Evolutionary conservation across 2,888 invertebrate genomes (phyloP), one percentile per base, ranked within the genome.

Genomic region (Drosophila phalerata): DNA sequence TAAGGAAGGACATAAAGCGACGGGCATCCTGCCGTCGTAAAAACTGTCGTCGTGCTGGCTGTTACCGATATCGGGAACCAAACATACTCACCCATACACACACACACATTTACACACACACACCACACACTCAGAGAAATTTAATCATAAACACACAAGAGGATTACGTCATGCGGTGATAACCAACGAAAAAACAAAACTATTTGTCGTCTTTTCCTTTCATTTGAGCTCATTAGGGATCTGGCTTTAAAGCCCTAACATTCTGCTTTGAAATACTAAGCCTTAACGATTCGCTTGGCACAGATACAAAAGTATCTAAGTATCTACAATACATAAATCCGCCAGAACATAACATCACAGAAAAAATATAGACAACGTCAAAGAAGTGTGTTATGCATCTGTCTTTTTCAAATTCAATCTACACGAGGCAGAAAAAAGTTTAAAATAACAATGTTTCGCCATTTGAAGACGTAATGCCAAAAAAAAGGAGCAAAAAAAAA

Each of bases 1-100:
- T 89, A 83, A 78, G 86, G 73, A 80, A 85, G 78, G 79, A 87
- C 83, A 85, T 89, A 85, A 85, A 88, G 79, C 78, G 81, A 83
- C 84, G 69, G 88, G 79, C 89, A 85, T 85, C 89, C 89, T 88
- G 85, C 45, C 81, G 48, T 65, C 84, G 89, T 84, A 88, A 84
- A 84, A 84, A 87, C 79, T 88, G 89, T 87, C 84, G 84, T 79
- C 84, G 68, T 51, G 58, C 69, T 89, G 85, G 79, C 85, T 87
- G 82, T 72, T 79, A 76, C 89, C 76, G 75, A 81, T 85, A 85
- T 70, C 78, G 63, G 25, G 45, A 37, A 15, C 22, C 60, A 58
- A 57, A 66, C 49, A 66, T 28, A 40, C 17, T 40, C 43, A 63
- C 66, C 32, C 55, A 67, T 52, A 61, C 53, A 28, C 57, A 70